These are phyloP conservation scores for rabbit (Oryctolagus cuniculus) DNA, from an alignment of 2,113 vertebrate genomes.

Conservation along the genomic window DNA sequence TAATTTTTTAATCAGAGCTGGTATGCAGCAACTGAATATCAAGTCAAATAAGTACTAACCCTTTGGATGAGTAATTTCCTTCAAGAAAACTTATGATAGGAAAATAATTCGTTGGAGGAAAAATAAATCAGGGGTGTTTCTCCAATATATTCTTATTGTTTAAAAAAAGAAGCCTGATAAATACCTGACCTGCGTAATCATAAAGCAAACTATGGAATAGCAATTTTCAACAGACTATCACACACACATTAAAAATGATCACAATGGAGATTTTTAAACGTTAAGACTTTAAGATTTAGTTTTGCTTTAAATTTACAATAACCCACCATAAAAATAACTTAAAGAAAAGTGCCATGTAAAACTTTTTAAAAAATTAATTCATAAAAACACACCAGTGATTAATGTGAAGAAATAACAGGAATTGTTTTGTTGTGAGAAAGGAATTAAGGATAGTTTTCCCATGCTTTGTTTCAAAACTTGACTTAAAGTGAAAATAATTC, in stretches of 20 bases:
- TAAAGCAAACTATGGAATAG: not conserved
- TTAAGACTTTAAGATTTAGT: not conserved
- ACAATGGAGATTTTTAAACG: not conserved
- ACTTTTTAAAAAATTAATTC: not conserved
- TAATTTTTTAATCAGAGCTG: not conserved
- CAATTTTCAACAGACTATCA: not conserved
- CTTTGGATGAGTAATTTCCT: not conserved
- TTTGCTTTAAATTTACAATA: not conserved
- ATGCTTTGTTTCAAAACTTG: slow-evolving; percentile 33
- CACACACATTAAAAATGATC: not conserved
- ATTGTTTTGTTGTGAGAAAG: not conserved
- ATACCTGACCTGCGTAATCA: not conserved
- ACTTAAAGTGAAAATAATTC: not conserved
- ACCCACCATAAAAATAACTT: not conserved
- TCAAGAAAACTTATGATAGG: not conserved
- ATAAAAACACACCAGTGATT: not conserved
- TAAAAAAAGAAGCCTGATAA: not conserved
- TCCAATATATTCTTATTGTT: not conserved
- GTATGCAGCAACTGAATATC: not conserved
- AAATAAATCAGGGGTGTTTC: not conserved
- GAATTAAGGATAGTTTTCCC: not conserved
- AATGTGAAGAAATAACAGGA: not conserved
- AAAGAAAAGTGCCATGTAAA: not conserved
- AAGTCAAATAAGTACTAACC: not conserved
- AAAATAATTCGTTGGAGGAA: slow-evolving; percentile 21